A percentile compares a stretch with the other conserved stretches of the same genome.
Conservation (phyloP, 2,113 vertebrate genomes). For the Labrus mixtus region DNA sequence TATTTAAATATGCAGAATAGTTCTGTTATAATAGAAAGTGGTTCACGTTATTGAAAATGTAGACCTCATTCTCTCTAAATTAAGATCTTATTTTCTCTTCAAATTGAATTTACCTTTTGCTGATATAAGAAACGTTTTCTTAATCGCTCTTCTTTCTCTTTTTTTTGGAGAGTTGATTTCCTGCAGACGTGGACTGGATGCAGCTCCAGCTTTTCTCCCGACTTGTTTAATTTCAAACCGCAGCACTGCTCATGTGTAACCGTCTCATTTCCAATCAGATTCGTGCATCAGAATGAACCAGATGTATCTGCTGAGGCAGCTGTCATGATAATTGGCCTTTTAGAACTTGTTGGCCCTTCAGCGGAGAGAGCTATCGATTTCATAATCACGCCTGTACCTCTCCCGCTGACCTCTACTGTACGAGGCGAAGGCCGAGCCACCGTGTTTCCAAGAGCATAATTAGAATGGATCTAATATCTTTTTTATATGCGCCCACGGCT, state of each 20-base stretch:
- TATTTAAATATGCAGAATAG: no score
- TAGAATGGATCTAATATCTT: conserved; percentile 61
- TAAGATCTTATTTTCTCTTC: no score
- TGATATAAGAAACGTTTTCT: neutral
- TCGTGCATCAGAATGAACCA: conserved; percentile 1
- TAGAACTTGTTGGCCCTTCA: conserved; percentile 32
- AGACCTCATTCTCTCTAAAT: no score
- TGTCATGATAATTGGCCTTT: conserved; percentile 41
- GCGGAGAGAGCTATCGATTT: conserved; percentile 58
- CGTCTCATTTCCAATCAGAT: neutral
- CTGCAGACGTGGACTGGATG: neutral
- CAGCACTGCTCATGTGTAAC: neutral
- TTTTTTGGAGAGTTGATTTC: neutral
- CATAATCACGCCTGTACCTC: conserved; percentile 56
- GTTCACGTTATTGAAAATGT: no score
- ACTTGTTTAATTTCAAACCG: neutral
- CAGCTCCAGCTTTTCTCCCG: neutral
- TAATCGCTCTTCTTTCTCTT: neutral
- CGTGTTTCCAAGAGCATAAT: conserved; percentile 51
- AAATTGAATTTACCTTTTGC: no score
- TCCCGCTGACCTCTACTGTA: conserved; percentile 53
- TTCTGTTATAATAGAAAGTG: no score
- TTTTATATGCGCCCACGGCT: conserved; percentile 44
- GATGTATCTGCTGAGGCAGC: conserved; percentile 37
- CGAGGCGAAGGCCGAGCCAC: conserved; percentile 21